A percentile compares a stretch with the other conserved stretches of the same genome.
Conservation (phyloP, 1,140 invertebrate genomes). For the Anoplolepis gracilipes region DNA sequence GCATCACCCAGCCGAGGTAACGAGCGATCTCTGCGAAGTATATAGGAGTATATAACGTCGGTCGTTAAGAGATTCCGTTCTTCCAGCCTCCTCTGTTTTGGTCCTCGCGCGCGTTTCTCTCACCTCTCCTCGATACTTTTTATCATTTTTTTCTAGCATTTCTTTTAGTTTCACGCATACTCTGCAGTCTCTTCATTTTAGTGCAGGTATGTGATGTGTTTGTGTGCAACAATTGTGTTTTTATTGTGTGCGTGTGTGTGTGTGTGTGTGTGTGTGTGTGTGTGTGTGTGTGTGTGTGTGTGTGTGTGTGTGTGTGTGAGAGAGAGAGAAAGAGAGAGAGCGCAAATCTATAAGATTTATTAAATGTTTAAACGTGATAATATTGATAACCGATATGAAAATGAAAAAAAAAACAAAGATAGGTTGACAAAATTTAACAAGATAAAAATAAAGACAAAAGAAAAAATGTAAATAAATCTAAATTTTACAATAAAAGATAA, state of each 20-base stretch:
- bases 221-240: constrained; percentile 44
- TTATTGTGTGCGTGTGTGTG: too few relatives aligned
- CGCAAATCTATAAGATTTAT: not conserved
- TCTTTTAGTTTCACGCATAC: not conserved
- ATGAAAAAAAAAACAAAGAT: not conserved
- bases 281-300: too few relatives aligned
- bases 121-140: not conserved
- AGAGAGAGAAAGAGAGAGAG: constrained; percentile 13
- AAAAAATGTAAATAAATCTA: too few relatives aligned
- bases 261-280: too few relatives aligned
- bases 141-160: constrained; percentile 16
- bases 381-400: not conserved
- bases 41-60: constrained; percentile 43
- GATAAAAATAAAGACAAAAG: not conserved
- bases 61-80: constrained; percentile 52
- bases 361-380: not conserved
- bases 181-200: constrained; percentile 56
- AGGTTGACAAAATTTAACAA: not conserved
- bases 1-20: constrained; percentile 52
- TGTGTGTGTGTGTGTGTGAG: too few relatives aligned
- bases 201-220: constrained; percentile 63
- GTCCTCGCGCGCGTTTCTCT: not conserved
- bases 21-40: constrained; percentile 55
- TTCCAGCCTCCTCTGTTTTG: not conserved
- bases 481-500: too few relatives aligned